Conservation (phyloP, 2,113 vertebrate species). For the Scophthalmus maximus region DNA sequence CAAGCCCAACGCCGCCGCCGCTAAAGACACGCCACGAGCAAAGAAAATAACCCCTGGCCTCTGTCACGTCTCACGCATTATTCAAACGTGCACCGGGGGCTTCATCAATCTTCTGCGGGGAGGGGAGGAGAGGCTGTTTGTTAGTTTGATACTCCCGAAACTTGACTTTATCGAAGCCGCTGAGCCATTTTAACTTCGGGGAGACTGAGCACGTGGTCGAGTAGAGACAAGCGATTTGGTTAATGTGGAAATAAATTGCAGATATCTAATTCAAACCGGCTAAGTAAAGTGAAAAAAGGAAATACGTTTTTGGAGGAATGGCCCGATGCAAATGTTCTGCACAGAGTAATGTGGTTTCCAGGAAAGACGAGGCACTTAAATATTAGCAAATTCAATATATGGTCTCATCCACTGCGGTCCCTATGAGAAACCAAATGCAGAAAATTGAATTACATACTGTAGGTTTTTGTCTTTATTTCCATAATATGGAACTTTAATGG, state of each 20-base stretch:
- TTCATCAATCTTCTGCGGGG: slow-evolving; percentile 49
- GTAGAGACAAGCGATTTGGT: slow-evolving; percentile 38
- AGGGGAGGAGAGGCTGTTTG: slow-evolving; percentile 18
- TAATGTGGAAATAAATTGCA: slow-evolving; percentile 56
- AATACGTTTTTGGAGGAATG: slow-evolving; percentile 58
- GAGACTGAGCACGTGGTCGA: not conserved
- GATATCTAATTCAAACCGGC: slow-evolving; percentile 62
- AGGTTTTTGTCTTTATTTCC: slow-evolving; percentile 86
- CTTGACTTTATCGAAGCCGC: slow-evolving; percentile 37
- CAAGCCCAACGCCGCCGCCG: slow-evolving; percentile 49
- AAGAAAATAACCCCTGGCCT: slow-evolving; percentile 60
- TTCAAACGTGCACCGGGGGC: slow-evolving; percentile 49
- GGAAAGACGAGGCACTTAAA: slow-evolving; percentile 82
- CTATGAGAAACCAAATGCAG: slow-evolving; percentile 78
- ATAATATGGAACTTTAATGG: slow-evolving; percentile 85
- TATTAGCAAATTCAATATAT: slow-evolving; percentile 83
- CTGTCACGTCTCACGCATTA: slow-evolving; percentile 62
- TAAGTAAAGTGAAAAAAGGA: slow-evolving; percentile 62
- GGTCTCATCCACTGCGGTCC: slow-evolving; percentile 68
- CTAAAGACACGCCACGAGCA: slow-evolving; percentile 63
- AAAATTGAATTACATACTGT: slow-evolving; percentile 83
- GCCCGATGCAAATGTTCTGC: slow-evolving; percentile 77
- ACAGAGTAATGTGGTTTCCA: slow-evolving; percentile 79
- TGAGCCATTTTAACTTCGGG: slow-evolving; percentile 29
- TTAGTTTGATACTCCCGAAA: slow-evolving; percentile 38